phyloP scores from a whole-genome alignment of 2,888 invertebrate genomes.

The Dynastes tityus region DNA sequence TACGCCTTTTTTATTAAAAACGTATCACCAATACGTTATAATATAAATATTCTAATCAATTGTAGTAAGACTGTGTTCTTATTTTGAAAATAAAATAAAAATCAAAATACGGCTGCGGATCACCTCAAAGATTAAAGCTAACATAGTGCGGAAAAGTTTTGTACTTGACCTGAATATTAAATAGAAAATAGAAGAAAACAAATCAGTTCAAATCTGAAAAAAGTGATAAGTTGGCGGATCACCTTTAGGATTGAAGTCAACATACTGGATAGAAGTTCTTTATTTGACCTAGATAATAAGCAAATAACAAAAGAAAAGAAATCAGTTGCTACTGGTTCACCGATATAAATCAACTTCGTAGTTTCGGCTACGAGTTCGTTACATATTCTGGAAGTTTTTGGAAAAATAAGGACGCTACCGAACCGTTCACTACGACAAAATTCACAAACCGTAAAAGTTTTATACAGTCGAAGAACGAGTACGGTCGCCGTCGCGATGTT shows the following conservation, averaged over 20 bases:
- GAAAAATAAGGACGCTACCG: constrained; percentile 30
- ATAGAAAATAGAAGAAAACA: too few relatives aligned
- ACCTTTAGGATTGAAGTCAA: neutral
- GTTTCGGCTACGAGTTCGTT: constrained; percentile 17
- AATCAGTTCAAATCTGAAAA: too few relatives aligned
- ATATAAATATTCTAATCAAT: too few relatives aligned
- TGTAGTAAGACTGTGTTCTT: too few relatives aligned
- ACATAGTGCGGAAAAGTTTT: too few relatives aligned
- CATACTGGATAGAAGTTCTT: constrained; percentile 11
- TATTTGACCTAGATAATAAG: constrained; percentile 13
- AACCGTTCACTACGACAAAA: constrained; percentile 35
- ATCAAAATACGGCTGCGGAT: too few relatives aligned
- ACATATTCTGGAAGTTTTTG: constrained; percentile 38
- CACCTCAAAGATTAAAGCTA: too few relatives aligned
- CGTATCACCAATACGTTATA: too few relatives aligned
- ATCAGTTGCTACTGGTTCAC: constrained; percentile 13
- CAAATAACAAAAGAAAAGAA: constrained; percentile 23
- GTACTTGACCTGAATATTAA: too few relatives aligned
- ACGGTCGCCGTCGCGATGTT: constrained; percentile 1
- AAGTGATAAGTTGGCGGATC: too few relatives aligned
- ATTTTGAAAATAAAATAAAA: too few relatives aligned
- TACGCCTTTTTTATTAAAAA: too few relatives aligned
- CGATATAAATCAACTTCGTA: constrained; percentile 37
- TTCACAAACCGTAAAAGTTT: constrained; percentile 45
- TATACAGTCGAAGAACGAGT: constrained; percentile 9